Evolutionary conservation across 2,797 vertebrate species (phyloP).

Genomic region (Linurgus olivaceus): DNA sequence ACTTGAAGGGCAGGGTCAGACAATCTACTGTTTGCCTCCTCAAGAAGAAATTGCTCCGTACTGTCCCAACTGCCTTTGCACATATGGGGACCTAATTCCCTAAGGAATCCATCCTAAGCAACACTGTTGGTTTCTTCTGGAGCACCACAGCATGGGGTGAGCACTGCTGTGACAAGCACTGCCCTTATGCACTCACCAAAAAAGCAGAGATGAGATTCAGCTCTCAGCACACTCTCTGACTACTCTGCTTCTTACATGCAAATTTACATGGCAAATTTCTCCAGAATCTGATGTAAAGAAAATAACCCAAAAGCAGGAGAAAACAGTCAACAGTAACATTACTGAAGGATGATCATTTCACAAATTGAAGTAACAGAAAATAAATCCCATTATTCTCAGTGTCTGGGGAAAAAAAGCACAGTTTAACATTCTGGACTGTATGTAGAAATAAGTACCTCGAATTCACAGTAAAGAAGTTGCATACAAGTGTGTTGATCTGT

Average conservation of each 20-base stretch:
- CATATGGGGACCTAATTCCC: background rate
- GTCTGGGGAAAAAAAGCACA: rapidly evolving
- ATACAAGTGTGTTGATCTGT: background rate
- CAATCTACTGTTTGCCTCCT: background rate
- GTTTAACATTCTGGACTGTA: background rate
- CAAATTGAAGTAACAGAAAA: background rate
- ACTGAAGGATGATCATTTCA: background rate
- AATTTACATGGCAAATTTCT: background rate
- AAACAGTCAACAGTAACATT: background rate
- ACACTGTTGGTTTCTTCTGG: background rate
- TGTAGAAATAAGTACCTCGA: background rate
- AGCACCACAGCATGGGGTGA: background rate
- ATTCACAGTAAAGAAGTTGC: background rate
- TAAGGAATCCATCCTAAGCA: background rate
- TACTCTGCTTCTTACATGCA: background rate
- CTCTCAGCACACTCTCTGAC: background rate
- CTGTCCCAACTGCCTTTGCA: background rate
- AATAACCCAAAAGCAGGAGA: background rate
- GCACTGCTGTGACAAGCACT: rapidly evolving
- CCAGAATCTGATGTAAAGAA: background rate
- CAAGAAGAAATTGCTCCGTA: background rate
- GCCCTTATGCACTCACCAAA: background rate
- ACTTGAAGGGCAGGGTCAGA: background rate
- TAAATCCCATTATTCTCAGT: background rate
- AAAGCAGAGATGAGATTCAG: background rate